These are phyloP conservation scores for Heliconius ismenius DNA, from an alignment of 2,888 invertebrate species.

Conservation along the genomic window DNA sequence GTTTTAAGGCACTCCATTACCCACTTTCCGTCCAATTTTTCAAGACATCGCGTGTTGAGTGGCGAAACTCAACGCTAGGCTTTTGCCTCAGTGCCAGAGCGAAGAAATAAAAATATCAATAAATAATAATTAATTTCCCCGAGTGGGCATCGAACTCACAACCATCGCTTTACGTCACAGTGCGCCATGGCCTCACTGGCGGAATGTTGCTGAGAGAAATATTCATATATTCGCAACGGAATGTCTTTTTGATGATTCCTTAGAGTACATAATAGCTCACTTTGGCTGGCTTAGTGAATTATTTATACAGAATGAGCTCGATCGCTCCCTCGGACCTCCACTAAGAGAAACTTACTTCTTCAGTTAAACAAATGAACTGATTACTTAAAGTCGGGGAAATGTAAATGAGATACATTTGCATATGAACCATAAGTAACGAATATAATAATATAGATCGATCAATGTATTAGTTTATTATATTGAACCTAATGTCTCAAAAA, in stretches of 20 bases:
- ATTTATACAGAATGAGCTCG: background rate
- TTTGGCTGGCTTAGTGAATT: background rate
- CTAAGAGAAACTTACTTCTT: background rate
- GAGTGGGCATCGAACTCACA: no score
- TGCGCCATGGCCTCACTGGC: background rate
- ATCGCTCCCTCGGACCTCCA: background rate
- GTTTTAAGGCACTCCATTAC: no score
- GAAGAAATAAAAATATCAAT: no score
- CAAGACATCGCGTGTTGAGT: no score
- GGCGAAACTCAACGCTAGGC: no score
- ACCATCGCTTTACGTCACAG: no score
- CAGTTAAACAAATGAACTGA: background rate
- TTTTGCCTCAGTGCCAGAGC: no score
- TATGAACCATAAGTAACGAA: background rate
- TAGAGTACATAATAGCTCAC: background rate
- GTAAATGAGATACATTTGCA: background rate
- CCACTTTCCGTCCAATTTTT: no score
- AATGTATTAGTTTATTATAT: background rate
- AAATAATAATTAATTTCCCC: no score
- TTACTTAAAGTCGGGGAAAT: background rate
- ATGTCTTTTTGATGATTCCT: conserved; percentile 5
- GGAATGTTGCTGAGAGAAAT: background rate
- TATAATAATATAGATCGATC: no score
- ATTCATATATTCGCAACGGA: background rate
- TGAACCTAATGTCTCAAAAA: background rate